These are phyloP conservation scores for Zonotrichia leucophrys DNA, from an alignment of 2,113 vertebrate genomes.

Conservation along the genomic window DNA sequence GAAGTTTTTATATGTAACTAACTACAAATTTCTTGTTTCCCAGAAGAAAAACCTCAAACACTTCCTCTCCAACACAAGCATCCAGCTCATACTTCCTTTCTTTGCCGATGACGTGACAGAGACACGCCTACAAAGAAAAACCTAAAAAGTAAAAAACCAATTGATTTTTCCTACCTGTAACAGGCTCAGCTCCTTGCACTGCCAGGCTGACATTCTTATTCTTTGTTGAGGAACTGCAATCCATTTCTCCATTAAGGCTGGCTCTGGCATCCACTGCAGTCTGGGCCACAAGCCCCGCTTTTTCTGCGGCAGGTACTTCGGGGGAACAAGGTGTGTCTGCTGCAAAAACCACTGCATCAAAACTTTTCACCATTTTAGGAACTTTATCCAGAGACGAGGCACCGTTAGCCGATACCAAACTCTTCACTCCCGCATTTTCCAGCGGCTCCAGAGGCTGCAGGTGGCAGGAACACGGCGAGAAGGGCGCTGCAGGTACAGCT, in stretches of 20 bases:
- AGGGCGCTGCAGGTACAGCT: not conserved
- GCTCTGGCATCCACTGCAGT: not conserved
- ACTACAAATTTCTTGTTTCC: not conserved
- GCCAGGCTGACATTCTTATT: not conserved
- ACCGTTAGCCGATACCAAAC: not conserved
- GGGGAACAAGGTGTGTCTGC: not conserved
- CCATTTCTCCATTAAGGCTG: not conserved
- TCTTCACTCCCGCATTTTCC: not conserved
- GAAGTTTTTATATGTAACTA: not conserved
- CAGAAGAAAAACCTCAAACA: not conserved
- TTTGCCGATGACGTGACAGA: not conserved
- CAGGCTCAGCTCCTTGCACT: not conserved
- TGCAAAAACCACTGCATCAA: not conserved
- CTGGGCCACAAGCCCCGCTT: not conserved
- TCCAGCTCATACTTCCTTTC: not conserved
- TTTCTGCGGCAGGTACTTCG: not conserved
- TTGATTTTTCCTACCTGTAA: constrained; percentile 63
- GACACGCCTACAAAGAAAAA: not conserved
- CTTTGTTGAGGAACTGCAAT: not conserved
- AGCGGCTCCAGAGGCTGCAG: not conserved
- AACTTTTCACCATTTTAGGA: constrained; percentile 46
- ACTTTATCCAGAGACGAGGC: constrained; percentile 38
- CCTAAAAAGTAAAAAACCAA: not conserved
- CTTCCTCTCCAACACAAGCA: not conserved
- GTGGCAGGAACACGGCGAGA: not conserved